Evolutionary conservation across 2,113 vertebrate genomes (phyloP).

Genomic region (Chrysochloris asiatica): DNA sequence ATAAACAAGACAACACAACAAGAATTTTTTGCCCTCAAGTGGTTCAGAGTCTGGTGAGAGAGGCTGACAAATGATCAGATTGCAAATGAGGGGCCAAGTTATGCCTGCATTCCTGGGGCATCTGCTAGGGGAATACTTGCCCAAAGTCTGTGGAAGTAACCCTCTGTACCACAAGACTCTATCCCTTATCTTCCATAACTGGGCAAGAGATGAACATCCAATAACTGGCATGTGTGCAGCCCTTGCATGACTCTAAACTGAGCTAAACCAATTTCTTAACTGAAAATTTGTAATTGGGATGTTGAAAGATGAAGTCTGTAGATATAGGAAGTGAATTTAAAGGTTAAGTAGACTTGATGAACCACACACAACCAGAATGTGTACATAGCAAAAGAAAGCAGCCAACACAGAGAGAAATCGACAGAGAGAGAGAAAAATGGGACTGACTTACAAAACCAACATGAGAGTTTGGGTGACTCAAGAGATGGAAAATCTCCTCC

Average conservation of each 20-base stretch:
- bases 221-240: background rate
- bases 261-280: background rate
- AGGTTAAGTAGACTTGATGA: too few relatives aligned
- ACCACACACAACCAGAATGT: too few relatives aligned
- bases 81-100: background rate
- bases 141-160: too few relatives aligned
- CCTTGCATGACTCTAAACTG: background rate
- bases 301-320: slow-evolving; percentile 5
- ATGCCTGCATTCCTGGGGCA: background rate
- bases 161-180: background rate
- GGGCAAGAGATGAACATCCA: background rate
- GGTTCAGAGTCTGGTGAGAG: background rate
- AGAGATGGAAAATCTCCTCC: background rate
- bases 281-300: background rate
- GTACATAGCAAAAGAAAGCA: too few relatives aligned
- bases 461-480: background rate
- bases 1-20: background rate
- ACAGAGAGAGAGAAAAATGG: background rate
- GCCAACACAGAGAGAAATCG: background rate
- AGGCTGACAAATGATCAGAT: background rate
- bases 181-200: too few relatives aligned
- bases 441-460: background rate
- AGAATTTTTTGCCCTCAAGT: background rate
- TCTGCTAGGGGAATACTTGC: background rate
- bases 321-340: background rate